phyloP scores from a whole-genome alignment of 2,113 vertebrate genomes.

The Polyodon spathula region DNA sequence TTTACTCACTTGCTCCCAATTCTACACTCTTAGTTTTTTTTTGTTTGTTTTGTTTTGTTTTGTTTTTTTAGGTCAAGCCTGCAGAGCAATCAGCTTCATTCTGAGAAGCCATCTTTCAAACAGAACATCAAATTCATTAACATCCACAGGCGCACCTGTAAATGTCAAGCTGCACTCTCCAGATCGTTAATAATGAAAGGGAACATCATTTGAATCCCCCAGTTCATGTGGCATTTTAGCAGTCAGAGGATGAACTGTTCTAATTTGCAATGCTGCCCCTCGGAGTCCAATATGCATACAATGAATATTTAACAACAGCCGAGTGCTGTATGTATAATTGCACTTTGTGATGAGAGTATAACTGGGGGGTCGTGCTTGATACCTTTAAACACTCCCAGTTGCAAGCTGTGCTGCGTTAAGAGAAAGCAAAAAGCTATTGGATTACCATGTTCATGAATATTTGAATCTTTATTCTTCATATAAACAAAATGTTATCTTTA shows the following conservation, averaged over 20 bases:
- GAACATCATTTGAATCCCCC: constrained; percentile 44
- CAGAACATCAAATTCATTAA: constrained; percentile 47
- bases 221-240: constrained; percentile 50
- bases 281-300: constrained; percentile 47
- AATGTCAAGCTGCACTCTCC: constrained; percentile 52
- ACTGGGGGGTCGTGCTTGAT: constrained; percentile 25
- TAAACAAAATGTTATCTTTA: neutral
- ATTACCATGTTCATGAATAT: neutral
- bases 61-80: constrained; percentile 15
- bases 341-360: constrained; percentile 40
- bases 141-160: constrained; percentile 46
- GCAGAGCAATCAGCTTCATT: constrained; percentile 13
- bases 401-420: neutral
- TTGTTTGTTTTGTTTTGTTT: neutral
- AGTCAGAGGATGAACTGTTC: constrained; percentile 52
- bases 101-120: constrained; percentile 6
- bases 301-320: constrained; percentile 57
- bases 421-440: neutral
- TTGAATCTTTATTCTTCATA: neutral
- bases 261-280: constrained; percentile 54
- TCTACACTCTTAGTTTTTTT: neutral
- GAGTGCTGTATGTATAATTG: constrained; percentile 21
- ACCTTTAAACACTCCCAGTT: neutral
- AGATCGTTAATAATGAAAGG: constrained; percentile 59
- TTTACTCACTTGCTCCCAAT: too few relatives aligned